Base-by-base conservation (phyloP, 2,113 vertebrate species). In the Pomatorhinus ruficollis region DNA sequence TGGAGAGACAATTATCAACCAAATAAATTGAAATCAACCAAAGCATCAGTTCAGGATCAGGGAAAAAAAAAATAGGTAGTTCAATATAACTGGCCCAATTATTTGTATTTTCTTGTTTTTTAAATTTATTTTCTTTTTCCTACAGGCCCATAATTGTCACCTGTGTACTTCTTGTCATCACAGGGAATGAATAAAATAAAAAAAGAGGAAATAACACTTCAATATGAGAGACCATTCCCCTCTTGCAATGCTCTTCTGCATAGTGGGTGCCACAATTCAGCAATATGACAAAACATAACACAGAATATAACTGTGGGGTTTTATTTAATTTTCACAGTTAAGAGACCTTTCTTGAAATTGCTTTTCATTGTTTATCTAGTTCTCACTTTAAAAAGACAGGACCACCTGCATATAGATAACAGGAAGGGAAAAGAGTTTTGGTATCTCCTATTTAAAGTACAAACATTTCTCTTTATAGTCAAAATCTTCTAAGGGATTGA, bases 351-450 rank as follows among this genome's bases (percentile, higher is more conserved):
- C 35, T 64, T 83, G 28, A 88, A 94, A 96, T 90, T 71, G 35
- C 11, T 81, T 94, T 90, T 65, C 28, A 53, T 75, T 85, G 28
- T 80, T 96, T 93, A 71, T 87, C 85, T 88, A 81, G 8, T 66
- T 86, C 44, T 86, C 15, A 39, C n/a, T 80, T 83, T 3, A 88
- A 80, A 75, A 82, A 69, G 15, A 49, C 42, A 66, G 22, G 56
- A 63, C 44, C 25, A 88, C 85, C 56, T 81, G 30, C 45, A 83
- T 56, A 25, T 19, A 91, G 82, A 80, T 83, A 93, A 83, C 2
- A 0, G 30, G 24, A 77, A 86, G 31, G 59, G 44, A 92, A 96
- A 95, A 60, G 19, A 88, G 33, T 5, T 85, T 91, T 71, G 45
- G 6, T 77, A 57, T 70, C 52, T 94, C 53, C 27, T 79, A 25